Percentiles rank a stretch among this genome's conserved stretches.
phyloP scores from a whole-genome alignment of 2,797 vertebrate genomes.

The Platyrinchus mystaceus region DNA sequence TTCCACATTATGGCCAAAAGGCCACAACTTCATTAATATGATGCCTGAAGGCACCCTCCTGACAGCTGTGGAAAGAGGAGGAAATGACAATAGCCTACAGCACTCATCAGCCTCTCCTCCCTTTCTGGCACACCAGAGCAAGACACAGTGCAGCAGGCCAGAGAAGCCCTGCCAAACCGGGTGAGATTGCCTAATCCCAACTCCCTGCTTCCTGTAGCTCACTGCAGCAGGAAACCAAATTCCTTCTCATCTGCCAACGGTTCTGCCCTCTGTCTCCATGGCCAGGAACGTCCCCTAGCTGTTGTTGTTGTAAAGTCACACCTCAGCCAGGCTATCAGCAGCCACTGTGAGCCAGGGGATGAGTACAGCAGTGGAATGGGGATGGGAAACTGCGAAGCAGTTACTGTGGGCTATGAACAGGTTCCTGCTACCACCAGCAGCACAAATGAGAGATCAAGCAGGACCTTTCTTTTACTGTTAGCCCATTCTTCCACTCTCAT shows the following conservation, averaged over 20 bases:
- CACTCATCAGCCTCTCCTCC: conserved; percentile 18
- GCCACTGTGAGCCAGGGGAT: neutral
- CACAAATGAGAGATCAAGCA: neutral
- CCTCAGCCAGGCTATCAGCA: neutral
- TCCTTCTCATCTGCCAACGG: neutral
- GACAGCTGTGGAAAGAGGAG: conserved; percentile 1
- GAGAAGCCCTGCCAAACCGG: neutral
- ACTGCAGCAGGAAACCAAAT: neutral
- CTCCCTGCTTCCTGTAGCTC: neutral
- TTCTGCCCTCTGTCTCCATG: neutral
- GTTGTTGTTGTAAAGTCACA: neutral
- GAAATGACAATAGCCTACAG: conserved; percentile 37
- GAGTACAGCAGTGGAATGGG: neutral
- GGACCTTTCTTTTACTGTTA: neutral
- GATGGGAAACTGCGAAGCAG: neutral
- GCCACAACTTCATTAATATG: conserved; percentile 51
- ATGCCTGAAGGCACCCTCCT: conserved; percentile 37
- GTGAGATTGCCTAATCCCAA: neutral
- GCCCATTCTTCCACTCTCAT: neutral
- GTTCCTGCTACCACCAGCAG: neutral
- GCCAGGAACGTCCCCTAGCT: neutral
- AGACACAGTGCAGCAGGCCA: neutral
- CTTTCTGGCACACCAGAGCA: neutral
- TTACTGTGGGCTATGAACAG: neutral
- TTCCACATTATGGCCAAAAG: conserved; percentile 16